Conservation (phyloP, 2,797 vertebrate species). For the Hypotaenidia okinawae region DNA sequence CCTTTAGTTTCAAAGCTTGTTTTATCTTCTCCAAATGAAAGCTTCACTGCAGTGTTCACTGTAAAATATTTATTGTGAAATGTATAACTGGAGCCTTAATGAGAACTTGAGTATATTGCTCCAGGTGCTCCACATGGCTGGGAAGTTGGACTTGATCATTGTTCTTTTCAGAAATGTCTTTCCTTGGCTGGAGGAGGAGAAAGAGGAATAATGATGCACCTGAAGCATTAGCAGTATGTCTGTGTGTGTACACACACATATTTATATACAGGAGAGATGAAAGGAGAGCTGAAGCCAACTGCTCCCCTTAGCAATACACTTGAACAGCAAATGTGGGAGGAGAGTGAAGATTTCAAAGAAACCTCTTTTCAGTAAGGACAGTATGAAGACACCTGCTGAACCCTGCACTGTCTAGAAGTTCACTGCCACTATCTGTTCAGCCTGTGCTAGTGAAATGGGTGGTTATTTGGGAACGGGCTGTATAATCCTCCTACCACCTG, state of each 20-base stretch:
- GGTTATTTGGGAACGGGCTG: not conserved
- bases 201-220: not conserved
- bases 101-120: conserved; percentile 31
- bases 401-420: not conserved
- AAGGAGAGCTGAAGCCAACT: not conserved
- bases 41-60: not conserved
- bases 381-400: not conserved
- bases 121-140: not conserved
- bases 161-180: not conserved
- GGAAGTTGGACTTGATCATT: not conserved
- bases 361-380: not conserved
- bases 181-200: not conserved
- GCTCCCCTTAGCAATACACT: not conserved
- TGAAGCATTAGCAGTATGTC: not conserved
- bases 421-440: not conserved
- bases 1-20: not conserved
- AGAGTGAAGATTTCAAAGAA: not conserved
- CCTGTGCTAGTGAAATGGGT: not conserved
- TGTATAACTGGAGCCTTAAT: conserved; percentile 31
- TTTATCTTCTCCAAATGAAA: conserved; percentile 51
- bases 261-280: not conserved
- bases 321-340: not conserved
- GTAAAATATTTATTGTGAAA: conserved; percentile 69
- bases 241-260: not conserved
- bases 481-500: not conserved